Base-by-base conservation (phyloP, 53 echinoderm and acorn worm species). In the Actinopyga echinites region DNA sequence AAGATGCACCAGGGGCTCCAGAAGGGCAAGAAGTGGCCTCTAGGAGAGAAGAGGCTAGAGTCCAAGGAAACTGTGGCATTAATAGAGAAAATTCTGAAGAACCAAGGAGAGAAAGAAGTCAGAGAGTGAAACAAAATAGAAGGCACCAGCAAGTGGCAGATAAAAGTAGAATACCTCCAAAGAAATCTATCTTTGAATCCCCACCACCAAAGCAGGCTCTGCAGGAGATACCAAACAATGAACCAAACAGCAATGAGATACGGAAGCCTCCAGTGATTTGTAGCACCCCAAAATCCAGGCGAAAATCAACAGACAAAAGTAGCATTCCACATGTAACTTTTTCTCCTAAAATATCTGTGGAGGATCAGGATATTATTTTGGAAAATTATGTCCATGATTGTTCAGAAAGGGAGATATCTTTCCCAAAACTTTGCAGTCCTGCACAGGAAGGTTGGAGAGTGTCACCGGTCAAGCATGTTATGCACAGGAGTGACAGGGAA, bases 381-480 rank as follows among this genome's bases (percentile, higher is more conserved):
- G 86, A 99, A 30, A 78, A 95, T 19, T 95, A 94, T 68, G 94
- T 99, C 2, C 92, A 94, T 56, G 99, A 99, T 91, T 91, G 85
- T 26, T 77, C 89, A 12, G 99, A 99, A 28, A 77, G 74, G 21
- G 99, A 99, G 42, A 82, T 99, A 0, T 84, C 87, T 63, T 99
- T 99, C 26, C 99, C 99, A 17, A 95, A 91, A 65, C 89, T 93
- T 40, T 96, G 93, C 64, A 96, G 96, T 84, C 96, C 96, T 38
- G 63, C 68, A 4, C 91, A 88, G 64, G 74, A 83, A 20, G 91
- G 90, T 23, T 33, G 64, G 31, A 85, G 89, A 23, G 63, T 88
- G 35, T 91, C 93, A 34, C 95, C 93, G 2, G 92, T 96, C n/a
- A 93, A 91, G 36, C 86, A 91, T 56, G 57, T 91, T 26, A 75